A percentile compares a stretch with the other conserved stretches of the same genome.
These are phyloP conservation scores for Cairina moschata DNA, from an alignment of 2,113 vertebrate genomes.

Conservation along the genomic window DNA sequence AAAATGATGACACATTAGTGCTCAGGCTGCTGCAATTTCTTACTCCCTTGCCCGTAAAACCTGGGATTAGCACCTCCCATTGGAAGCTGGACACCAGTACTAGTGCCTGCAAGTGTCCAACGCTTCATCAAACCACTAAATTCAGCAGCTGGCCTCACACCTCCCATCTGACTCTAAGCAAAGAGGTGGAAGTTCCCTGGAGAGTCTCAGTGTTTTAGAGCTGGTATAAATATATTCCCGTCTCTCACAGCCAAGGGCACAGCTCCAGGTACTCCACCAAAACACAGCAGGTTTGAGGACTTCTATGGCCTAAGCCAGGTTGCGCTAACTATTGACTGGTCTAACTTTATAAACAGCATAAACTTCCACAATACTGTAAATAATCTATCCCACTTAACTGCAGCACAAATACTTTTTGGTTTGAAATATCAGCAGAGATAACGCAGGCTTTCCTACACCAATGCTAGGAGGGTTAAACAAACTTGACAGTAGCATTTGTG, in stretches of 20 bases:
- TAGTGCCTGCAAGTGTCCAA: neutral
- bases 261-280: neutral
- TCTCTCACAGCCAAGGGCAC: neutral
- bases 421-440: neutral
- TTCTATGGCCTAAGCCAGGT: neutral
- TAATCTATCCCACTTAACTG: neutral
- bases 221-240: neutral
- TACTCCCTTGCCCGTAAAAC: neutral
- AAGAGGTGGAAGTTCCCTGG: neutral
- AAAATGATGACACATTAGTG: conserved; percentile 58
- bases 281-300: neutral
- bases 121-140: neutral
- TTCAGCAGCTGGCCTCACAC: neutral
- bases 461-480: neutral
- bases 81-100: neutral
- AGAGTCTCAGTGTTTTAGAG: neutral
- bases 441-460: neutral
- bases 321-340: neutral
- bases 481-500: neutral
- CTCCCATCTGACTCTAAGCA: neutral
- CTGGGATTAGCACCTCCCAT: neutral
- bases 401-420: neutral
- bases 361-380: neutral
- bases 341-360: neutral
- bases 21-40: neutral